Evolutionary conservation across 1,140 invertebrate species (phyloP), one percentile per base, ranked within the genome.

Genomic region (Rhopalosiphum maidis): DNA sequence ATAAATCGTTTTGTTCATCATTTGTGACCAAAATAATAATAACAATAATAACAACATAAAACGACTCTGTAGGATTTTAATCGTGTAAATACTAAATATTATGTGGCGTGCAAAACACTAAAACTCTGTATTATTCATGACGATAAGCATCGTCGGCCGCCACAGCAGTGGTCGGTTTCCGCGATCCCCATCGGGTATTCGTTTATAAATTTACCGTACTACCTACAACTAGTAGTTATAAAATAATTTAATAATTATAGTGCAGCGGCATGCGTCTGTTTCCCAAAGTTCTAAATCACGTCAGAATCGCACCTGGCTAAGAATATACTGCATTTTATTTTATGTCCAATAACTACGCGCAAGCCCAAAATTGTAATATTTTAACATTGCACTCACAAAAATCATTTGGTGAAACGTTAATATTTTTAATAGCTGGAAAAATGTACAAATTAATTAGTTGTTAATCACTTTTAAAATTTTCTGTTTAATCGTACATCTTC

Each of bases 81-180:
- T n/a, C 30, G 60, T 77, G 60, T 77, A 77, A 77, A 77, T 77
- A 77, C 7, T 77, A 77, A 77, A 77, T 77, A 77, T n/a, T 77
- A n/a, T 4, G 15, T 77, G 30, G 30, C 60, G 60, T n/a, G 60
- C 60, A 77, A 77, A 77, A 77, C n/a, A 77, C 60, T 77, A 77
- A 77, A 77, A 77, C 30, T 68, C 60, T 77, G 30, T 77, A 77
- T 77, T 77, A 77, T 77, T 77, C 60, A 77, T 77, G 30, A 77
- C 60, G 60, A 77, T 77, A 77, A 77, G 60, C 30, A 77, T 77
- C 60, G 60, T 68, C 60, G 60, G 30, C 60, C 1, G n/a, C 4
- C 15, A n/a, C 15, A 60, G 55, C 30, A 60, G 55, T 30, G 55
- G 55, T 60, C 9, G 60, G 60, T 35, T 77, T 6, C 60, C 60